phyloP scores from a whole-genome alignment of 1,140 invertebrate genomes.

The Glossosoma conforme region DNA sequence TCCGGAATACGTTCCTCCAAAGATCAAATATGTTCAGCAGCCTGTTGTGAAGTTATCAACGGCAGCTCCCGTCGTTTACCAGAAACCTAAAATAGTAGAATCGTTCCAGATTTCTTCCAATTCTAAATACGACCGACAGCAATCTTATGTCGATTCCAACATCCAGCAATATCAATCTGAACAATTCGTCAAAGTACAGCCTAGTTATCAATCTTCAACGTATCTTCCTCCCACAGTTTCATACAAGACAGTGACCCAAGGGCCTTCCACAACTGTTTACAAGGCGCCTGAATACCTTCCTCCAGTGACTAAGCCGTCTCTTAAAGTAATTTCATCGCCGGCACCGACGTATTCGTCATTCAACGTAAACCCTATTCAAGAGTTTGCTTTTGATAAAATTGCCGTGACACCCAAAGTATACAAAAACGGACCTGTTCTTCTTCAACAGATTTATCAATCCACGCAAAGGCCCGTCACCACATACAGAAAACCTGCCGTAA shows the following conservation, averaged over 20 bases:
- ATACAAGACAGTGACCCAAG: slow-evolving; percentile 2
- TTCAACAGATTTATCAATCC: slow-evolving; percentile 22
- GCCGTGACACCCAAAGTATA: slow-evolving; percentile 24
- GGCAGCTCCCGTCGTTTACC: slow-evolving; percentile 24
- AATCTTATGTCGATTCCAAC: slow-evolving; percentile 14
- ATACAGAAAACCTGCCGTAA: slow-evolving; percentile 32
- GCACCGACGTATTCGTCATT: slow-evolving; percentile 16
- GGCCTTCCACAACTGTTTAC: slow-evolving; percentile 30
- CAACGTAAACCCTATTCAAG: slow-evolving; percentile 26
- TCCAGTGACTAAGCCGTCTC: slow-evolving; percentile 7
- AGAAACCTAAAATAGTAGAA: slow-evolving; percentile 20
- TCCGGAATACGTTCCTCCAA: slow-evolving; percentile 6
- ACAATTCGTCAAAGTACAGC: slow-evolving; percentile 8
- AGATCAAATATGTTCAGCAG: slow-evolving; percentile 11
- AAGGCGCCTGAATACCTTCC: slow-evolving; percentile 42
- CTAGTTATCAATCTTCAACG: slow-evolving; percentile 24
- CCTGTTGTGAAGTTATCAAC: slow-evolving; percentile 25
- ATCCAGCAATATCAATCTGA: slow-evolving; percentile 1
- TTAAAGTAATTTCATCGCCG: slow-evolving; percentile 18
- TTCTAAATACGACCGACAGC: slow-evolving; percentile 17
- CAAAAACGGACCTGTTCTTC: slow-evolving; percentile 30
- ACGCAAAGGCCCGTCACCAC: slow-evolving; percentile 15
- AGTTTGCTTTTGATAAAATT: slow-evolving; percentile 24
- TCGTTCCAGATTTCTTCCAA: slow-evolving; percentile 27
- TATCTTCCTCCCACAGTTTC: slow-evolving; percentile 20